Evolutionary conservation across 2,797 vertebrate species (phyloP), one percentile per base, ranked within the genome.

Genomic region (Syncerus caffer): DNA sequence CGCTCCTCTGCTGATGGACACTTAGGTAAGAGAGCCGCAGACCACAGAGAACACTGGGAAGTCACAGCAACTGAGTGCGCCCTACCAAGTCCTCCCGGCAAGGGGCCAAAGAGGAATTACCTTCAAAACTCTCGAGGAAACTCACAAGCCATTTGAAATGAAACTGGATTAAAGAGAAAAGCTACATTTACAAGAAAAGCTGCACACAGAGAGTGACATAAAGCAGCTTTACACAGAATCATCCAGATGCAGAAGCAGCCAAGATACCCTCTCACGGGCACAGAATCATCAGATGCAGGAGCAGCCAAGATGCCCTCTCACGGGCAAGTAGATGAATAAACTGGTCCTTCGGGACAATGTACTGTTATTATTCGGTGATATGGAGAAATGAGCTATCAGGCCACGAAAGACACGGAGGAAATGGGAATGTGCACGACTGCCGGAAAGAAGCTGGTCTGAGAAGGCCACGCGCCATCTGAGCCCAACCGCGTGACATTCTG

Each of bases 131-230:
- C 1, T 29, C 25, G 2, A 9, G 23, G 8, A 14, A 15, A 25
- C 23, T 16, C n/a, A 4, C 5, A 3, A 29, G n/a, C 29, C 21
- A 53, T 15, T 5, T 19, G 53, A 31, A 76, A 31, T 50, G 34
- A 78, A 38, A 21, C 13, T 19, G 31, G 79, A 21, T 27, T 7
- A 23, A n/a, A 21, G 67, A 38, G 51, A 31, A 51, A 62, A 47
- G 12, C 15, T 8, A n/a, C 0, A 0, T 38, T 45, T 19, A 29
- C 27, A 3, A 3, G 3, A 27, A 90, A 55, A 15, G 31, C 60
- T 55, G 10, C 4, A 3, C 42, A 0, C 2, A 0, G 14, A 7
- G 4, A 14, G 0, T 11, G 2, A 31, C 3, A 13, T 3, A 2
- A 23, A 10, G 78, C 19, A 5, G 47, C 23, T n/a, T 67, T 8